These are phyloP conservation scores for Paradoxurus hermaphroditus DNA, from an alignment of 2,113 vertebrate genomes.

Conservation along the genomic window DNA sequence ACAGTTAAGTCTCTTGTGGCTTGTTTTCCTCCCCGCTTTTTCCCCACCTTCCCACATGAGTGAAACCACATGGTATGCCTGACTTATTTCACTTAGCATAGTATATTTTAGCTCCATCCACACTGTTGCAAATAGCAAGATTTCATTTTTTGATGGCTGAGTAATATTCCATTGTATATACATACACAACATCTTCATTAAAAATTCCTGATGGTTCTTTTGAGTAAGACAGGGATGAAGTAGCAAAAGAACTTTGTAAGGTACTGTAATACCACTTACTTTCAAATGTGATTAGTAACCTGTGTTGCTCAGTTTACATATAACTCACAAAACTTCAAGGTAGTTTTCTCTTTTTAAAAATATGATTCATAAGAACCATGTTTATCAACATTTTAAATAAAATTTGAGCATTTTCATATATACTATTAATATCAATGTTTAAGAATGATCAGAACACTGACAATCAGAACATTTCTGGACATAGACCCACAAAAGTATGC, in stretches of 20 bases:
- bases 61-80: neutral
- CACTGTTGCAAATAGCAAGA: neutral
- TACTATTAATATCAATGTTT: neutral
- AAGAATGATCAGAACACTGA: neutral
- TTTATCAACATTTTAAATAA: slow-evolving; percentile 9
- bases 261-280: neutral
- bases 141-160: neutral
- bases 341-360: slow-evolving; percentile 2
- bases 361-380: neutral
- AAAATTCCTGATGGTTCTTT: neutral
- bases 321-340: neutral
- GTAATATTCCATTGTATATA: neutral
- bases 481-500: neutral
- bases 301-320: neutral
- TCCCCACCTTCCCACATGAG: neutral
- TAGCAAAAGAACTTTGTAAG: neutral
- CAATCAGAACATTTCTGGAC: neutral
- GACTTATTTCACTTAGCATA: neutral
- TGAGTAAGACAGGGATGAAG: neutral
- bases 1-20: too few species aligned
- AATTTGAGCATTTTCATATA: neutral
- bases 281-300: neutral
- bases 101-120: neutral
- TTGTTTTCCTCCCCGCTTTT: too few species aligned
- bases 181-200: too few species aligned